These are phyloP conservation scores for Neoitamus cyanurus DNA, from an alignment of 2,888 invertebrate species.

Conservation along the genomic window DNA sequence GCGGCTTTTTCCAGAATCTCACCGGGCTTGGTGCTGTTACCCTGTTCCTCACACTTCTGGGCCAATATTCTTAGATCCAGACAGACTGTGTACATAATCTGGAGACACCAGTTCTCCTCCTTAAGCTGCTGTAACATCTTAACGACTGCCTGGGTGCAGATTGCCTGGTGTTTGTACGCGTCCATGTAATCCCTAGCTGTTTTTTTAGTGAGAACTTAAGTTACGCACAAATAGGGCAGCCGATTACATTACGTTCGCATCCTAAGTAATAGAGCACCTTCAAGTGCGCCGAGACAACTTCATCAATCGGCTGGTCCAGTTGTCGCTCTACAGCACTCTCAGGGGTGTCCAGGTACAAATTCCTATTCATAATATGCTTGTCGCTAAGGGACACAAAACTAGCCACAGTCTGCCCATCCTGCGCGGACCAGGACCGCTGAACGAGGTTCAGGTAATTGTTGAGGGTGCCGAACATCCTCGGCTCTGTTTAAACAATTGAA, in stretches of 20 bases:
- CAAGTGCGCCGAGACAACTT: constrained; percentile 80
- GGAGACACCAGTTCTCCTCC: constrained; percentile 97
- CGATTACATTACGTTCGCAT: constrained; percentile 65
- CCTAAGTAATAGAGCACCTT: constrained; percentile 70
- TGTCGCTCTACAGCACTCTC: constrained; percentile 77
- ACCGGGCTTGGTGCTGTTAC: constrained; percentile 68
- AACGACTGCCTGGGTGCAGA: constrained; percentile 80
- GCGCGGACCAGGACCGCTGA: constrained; percentile 72
- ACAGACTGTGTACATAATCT: constrained; percentile 90
- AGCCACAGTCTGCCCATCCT: constrained; percentile 73
- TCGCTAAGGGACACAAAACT: constrained; percentile 75
- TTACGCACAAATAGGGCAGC: background rate
- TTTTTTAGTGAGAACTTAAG: background rate
- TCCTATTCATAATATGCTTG: constrained; percentile 77
- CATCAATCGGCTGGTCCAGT: constrained; percentile 79
- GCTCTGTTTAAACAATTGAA: background rate
- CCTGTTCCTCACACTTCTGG: constrained; percentile 78
- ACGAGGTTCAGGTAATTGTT: constrained; percentile 66
- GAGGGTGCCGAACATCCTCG: constrained; percentile 61
- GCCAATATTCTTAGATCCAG: constrained; percentile 89
- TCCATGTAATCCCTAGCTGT: constrained; percentile 69
- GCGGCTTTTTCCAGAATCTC: constrained; percentile 87
- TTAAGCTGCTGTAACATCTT: constrained; percentile 87
- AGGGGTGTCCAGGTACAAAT: constrained; percentile 77
- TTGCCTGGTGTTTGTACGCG: constrained; percentile 83